phyloP scores from a whole-genome alignment of 2,888 invertebrate genomes.

The Dolichomitus sp. region DNA sequence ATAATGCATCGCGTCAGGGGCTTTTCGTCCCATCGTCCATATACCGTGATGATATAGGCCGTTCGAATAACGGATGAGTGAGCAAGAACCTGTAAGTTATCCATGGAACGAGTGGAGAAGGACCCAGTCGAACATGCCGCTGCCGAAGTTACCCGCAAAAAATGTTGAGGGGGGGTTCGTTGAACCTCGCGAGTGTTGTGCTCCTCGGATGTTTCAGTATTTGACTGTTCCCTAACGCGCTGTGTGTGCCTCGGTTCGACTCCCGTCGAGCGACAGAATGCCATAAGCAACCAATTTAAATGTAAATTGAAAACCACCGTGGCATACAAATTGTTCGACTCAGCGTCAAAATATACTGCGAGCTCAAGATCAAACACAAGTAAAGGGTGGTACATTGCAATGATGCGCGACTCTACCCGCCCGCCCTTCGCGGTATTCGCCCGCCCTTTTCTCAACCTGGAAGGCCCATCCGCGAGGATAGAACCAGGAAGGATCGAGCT shows the following conservation, averaged over 20 bases:
- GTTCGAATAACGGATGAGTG: conserved; percentile 56
- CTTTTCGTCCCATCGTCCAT: conserved; percentile 19
- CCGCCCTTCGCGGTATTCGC: conserved; percentile 34
- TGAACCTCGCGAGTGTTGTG: conserved; percentile 77
- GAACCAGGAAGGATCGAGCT: conserved; percentile 32
- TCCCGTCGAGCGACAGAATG: conserved; percentile 85
- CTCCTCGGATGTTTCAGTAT: conserved; percentile 82
- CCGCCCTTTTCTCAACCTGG: conserved; percentile 46
- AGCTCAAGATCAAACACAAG: conserved; percentile 85
- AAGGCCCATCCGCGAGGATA: conserved; percentile 31
- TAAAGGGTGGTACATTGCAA: conserved; percentile 78
- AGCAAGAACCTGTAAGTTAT: conserved; percentile 44
- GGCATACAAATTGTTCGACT: conserved; percentile 86
- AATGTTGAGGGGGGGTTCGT: conserved; percentile 75
- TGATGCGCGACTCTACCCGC: conserved; percentile 46
- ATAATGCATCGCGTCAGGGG: conserved; percentile 43
- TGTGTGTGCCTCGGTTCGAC: conserved; percentile 77
- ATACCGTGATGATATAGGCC: conserved; percentile 61
- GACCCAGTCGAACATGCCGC: conserved; percentile 21
- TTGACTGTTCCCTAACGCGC: conserved; percentile 83
- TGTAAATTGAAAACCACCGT: conserved; percentile 86
- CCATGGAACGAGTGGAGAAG: conserved; percentile 46
- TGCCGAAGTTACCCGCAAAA: conserved; percentile 64
- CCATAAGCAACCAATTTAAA: conserved; percentile 86
- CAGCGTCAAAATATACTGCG: conserved; percentile 86